Conservation (phyloP, 2,113 vertebrate species). For the Acanthochromis polyacanthus region DNA sequence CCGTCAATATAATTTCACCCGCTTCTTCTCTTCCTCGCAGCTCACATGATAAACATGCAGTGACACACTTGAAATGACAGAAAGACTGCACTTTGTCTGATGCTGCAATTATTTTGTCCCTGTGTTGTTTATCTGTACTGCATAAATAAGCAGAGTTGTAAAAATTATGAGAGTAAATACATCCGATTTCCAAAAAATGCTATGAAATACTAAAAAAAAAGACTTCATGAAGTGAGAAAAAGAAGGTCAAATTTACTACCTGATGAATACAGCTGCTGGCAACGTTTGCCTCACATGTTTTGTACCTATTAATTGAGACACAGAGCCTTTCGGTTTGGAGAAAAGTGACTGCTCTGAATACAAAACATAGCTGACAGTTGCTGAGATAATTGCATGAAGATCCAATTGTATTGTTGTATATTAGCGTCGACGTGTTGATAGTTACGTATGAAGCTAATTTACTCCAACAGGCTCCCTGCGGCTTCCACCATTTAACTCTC, state of each 20-base stretch:
- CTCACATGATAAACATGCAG: neutral
- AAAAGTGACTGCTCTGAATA: constrained; percentile 18
- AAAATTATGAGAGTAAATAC: neutral
- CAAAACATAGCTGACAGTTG: constrained; percentile 54
- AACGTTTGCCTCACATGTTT: constrained; percentile 13
- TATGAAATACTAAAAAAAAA: neutral
- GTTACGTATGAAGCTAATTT: constrained; percentile 71
- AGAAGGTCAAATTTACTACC: neutral
- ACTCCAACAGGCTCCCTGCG: constrained; percentile 47
- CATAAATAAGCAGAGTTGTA: neutral
- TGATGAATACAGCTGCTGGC: constrained; percentile 2
- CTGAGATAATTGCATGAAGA: constrained; percentile 66
- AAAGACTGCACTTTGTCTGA: neutral
- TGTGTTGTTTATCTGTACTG: neutral
- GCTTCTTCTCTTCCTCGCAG: neutral
- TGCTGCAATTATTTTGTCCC: neutral
- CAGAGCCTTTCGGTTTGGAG: constrained; percentile 14
- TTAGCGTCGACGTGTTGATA: constrained; percentile 68
- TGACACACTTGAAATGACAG: neutral
- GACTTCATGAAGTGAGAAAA: neutral
- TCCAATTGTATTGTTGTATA: constrained; percentile 59
- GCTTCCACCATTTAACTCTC: constrained; percentile 54
- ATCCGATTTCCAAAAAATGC: no score
- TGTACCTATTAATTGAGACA: constrained; percentile 23
- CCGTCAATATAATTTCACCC: neutral